Evolutionary conservation across 2,113 vertebrate species (phyloP).

Genomic region (Saimiri boliviensis): DNA sequence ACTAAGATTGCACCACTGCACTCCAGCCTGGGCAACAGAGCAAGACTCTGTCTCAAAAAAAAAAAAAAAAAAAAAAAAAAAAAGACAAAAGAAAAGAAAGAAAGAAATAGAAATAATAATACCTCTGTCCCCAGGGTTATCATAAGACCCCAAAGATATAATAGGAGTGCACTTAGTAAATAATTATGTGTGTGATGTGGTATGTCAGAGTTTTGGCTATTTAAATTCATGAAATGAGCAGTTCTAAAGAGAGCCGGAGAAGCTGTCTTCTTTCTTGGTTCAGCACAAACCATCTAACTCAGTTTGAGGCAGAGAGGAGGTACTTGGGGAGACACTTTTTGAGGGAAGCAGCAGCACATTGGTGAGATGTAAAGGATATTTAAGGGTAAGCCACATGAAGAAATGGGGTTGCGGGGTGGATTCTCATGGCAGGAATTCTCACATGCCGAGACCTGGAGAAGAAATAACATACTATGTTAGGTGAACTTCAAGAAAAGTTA

Average conservation of each 20-base stretch:
- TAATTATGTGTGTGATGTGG: rapidly evolving
- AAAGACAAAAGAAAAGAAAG: too few species aligned
- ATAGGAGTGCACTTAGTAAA: not conserved
- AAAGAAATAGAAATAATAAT: not conserved
- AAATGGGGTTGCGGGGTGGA: rapidly evolving
- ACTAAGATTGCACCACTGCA: too few species aligned
- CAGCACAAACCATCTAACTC: not conserved
- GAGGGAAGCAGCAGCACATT: not conserved
- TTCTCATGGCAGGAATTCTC: not conserved
- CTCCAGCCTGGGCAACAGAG: too few species aligned
- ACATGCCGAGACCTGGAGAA: not conserved
- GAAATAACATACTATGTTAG: not conserved
- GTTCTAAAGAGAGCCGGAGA: not conserved
- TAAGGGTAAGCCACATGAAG: not conserved
- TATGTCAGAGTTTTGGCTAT: not conserved
- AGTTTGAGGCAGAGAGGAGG: not conserved
- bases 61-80: too few species aligned
- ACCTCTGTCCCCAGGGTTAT: not conserved
- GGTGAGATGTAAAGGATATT: not conserved
- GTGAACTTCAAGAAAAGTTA: not conserved
- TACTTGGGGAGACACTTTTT: not conserved
- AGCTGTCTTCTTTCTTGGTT: not conserved
- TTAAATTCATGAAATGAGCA: not conserved
- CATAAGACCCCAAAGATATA: not conserved
- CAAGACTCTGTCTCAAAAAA: too few species aligned